Evolutionary conservation across 2,113 vertebrate genomes (phyloP).

Genomic region (Tyto alba): DNA sequence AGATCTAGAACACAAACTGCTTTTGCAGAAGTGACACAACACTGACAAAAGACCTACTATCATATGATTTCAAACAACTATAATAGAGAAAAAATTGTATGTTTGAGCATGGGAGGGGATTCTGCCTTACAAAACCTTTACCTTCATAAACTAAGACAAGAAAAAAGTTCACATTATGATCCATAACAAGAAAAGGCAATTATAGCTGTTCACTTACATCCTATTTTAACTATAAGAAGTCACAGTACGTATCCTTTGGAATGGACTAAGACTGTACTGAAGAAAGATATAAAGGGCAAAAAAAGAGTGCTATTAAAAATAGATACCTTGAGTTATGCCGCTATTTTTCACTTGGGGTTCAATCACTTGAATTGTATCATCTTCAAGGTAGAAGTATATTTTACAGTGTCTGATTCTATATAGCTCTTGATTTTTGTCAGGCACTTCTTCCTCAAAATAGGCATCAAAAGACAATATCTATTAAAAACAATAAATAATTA

Average conservation of each 20-base stretch:
- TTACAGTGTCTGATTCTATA: conserved; percentile 85
- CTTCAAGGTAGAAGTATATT: conserved; percentile 90
- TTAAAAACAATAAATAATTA: conserved; percentile 55
- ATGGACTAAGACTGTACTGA: not conserved
- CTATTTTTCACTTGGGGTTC: conserved; percentile 85
- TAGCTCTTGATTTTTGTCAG: conserved; percentile 74
- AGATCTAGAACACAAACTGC: not conserved
- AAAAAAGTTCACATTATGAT: not conserved
- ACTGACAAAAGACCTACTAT: not conserved
- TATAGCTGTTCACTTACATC: not conserved
- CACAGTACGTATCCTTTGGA: not conserved
- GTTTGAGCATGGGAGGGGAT: not conserved
- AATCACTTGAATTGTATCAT: conserved; percentile 90
- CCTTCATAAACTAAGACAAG: not conserved
- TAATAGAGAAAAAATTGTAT: not conserved
- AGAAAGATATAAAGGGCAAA: not conserved
- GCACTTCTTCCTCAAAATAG: conserved; percentile 81
- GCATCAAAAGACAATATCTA: conserved; percentile 88
- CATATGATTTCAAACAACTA: not conserved
- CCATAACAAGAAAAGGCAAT: not conserved
- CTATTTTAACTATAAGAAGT: not conserved
- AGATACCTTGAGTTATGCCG: conserved; percentile 86
- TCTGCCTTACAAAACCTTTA: not conserved
- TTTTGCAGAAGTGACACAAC: not conserved
- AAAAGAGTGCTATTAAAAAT: not conserved